A percentile compares a stretch with the other conserved stretches of the same genome.
phyloP scores from a whole-genome alignment of 2,797 vertebrate species.

The Dipus sagitta region DNA sequence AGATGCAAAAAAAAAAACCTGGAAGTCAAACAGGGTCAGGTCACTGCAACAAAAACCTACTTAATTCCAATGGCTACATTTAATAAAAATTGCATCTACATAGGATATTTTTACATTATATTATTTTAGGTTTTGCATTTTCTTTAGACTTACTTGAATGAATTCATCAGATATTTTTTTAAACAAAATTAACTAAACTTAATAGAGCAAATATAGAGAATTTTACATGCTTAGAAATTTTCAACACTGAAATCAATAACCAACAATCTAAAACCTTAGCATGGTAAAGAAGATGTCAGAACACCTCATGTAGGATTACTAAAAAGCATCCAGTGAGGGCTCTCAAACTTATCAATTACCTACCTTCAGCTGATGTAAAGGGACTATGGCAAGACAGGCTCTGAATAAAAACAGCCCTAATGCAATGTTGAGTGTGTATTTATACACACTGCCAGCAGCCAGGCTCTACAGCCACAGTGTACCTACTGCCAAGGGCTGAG shows the following conservation, averaged over 20 bases:
- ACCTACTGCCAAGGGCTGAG: background rate
- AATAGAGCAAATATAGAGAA: background rate
- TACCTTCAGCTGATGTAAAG: background rate
- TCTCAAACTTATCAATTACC: background rate
- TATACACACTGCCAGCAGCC: background rate
- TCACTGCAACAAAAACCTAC: background rate
- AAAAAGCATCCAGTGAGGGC: background rate
- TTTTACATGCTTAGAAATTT: conserved; percentile 36
- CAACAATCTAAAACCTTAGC: background rate
- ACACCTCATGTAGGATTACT: background rate
- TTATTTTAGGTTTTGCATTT: background rate
- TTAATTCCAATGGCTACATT: background rate
- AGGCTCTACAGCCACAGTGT: background rate
- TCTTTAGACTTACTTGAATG: conserved; percentile 21
- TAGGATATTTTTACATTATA: background rate
- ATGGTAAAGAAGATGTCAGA: background rate
- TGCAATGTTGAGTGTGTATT: background rate
- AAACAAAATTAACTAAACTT: conserved; percentile 33
- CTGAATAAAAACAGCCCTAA: conserved; percentile 15
- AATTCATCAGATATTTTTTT: conserved; percentile 43
- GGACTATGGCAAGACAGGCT: background rate
- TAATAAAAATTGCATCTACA: background rate
- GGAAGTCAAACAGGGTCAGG: background rate
- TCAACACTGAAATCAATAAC: conserved; percentile 27
- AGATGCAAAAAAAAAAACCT: conserved; percentile 9